These are phyloP conservation scores for Glandiceps talaboti DNA, from an alignment of 53 echinoderm and acorn worm genomes.

Conservation along the genomic window DNA sequence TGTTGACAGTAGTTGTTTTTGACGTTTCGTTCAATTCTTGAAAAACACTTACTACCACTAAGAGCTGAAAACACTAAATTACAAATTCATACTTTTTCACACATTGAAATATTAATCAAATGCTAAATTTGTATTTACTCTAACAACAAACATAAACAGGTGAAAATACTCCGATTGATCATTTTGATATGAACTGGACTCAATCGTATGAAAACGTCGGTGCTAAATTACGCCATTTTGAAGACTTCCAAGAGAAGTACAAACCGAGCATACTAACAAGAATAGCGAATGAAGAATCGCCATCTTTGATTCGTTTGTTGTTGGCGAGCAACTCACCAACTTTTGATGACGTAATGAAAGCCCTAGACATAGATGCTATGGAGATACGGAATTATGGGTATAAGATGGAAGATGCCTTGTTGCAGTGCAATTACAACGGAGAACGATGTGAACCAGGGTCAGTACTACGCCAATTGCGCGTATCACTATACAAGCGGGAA, in stretches of 20 bases:
- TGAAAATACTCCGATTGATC: too few species aligned
- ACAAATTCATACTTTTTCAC: too few species aligned
- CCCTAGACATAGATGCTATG: neutral
- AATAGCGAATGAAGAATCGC: neutral
- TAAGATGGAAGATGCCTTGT: neutral
- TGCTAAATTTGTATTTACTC: too few species aligned
- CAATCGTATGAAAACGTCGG: neutral
- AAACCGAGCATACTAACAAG: neutral
- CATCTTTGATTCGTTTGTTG: neutral
- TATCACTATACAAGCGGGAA: neutral
- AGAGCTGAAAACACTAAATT: too few species aligned
- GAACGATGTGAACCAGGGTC: neutral
- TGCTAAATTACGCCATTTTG: neutral
- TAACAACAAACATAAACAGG: too few species aligned
- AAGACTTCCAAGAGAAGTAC: neutral
- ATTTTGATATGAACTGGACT: neutral
- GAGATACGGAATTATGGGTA: neutral
- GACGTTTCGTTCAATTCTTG: too few species aligned
- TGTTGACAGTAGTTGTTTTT: too few species aligned
- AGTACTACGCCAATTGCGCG: neutral
- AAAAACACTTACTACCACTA: too few species aligned
- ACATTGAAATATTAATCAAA: too few species aligned
- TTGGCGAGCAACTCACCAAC: neutral
- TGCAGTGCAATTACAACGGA: neutral
- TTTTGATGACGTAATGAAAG: neutral